These are phyloP conservation scores for Eueremaeus valkanovi DNA, from an alignment of 2,888 invertebrate species.

Conservation along the genomic window DNA sequence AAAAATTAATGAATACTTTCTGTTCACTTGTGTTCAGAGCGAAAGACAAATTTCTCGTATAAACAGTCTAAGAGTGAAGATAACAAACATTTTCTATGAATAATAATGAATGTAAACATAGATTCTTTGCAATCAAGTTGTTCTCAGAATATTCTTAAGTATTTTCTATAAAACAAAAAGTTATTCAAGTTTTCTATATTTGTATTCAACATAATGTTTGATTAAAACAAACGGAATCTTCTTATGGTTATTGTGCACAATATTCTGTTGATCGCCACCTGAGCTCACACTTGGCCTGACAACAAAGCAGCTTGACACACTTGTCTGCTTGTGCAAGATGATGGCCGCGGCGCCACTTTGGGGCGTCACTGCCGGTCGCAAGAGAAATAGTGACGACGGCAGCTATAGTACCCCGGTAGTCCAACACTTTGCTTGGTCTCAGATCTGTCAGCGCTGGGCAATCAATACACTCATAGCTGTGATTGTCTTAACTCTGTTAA, in stretches of 20 bases:
- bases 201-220: too few relatives aligned
- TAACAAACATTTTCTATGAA: too few relatives aligned
- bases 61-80: background rate
- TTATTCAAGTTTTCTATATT: background rate
- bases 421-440: background rate
- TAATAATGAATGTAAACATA: too few relatives aligned
- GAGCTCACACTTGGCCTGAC: background rate
- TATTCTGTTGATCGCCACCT: background rate
- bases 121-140: background rate
- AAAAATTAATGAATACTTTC: background rate
- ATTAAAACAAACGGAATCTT: too few relatives aligned
- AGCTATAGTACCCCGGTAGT: background rate
- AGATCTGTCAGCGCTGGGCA: conserved; percentile 26
- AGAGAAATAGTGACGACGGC: background rate
- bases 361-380: background rate
- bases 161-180: background rate
- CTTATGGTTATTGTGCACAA: background rate
- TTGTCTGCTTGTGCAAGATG: background rate
- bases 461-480: conserved; percentile 26
- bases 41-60: background rate
- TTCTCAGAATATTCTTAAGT: too few relatives aligned
- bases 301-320: background rate
- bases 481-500: conserved; percentile 13
- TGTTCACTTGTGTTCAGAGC: background rate
- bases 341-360: conserved; percentile 21